Percentiles rank a stretch among this genome's conserved stretches.
These are phyloP conservation scores for Clytia hemisphaerica DNA, from an alignment of 30 jellyfish, hydroid and myxozoan genomes.

Conservation along the genomic window DNA sequence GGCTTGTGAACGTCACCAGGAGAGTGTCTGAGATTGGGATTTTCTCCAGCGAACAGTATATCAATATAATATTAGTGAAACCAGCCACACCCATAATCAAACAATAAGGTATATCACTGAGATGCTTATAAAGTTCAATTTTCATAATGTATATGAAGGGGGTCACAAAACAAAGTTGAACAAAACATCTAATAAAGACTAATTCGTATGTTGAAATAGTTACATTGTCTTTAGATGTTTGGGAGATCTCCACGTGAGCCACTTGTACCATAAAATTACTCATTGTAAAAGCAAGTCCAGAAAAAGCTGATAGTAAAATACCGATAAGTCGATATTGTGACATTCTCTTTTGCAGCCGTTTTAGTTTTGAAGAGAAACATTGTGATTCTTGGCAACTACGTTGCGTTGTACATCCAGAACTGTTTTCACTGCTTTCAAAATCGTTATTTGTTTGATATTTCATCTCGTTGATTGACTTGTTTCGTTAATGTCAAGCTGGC, in stretches of 20 bases:
- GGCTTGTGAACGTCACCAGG: conserved; percentile 62
- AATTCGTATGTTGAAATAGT: conserved; percentile 59
- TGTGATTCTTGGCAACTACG: no score
- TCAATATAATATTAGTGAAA: conserved; percentile 47
- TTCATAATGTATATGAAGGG: conserved; percentile 26
- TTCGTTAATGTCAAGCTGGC: no score
- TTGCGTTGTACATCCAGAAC: no score
- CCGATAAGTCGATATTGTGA: no score
- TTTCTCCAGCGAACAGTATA: conserved; percentile 52
- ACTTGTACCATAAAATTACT: conserved; percentile 69
- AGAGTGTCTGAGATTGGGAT: conserved; percentile 75
- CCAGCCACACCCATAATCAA: conserved; percentile 59
- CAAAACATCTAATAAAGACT: conserved; percentile 49
- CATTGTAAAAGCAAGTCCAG: conserved; percentile 58
- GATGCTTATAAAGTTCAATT: neutral
- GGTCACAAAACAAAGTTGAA: conserved; percentile 25
- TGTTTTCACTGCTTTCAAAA: no score
- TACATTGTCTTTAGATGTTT: no score
- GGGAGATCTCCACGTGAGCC: no score
- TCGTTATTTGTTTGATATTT: no score
- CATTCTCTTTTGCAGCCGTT: no score
- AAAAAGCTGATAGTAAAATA: no score
- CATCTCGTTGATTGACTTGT: no score
- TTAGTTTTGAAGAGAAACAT: no score
- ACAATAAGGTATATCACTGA: neutral